phyloP scores from a whole-genome alignment of 2,888 invertebrate genomes.

The Tricholauxania praeusta region DNA sequence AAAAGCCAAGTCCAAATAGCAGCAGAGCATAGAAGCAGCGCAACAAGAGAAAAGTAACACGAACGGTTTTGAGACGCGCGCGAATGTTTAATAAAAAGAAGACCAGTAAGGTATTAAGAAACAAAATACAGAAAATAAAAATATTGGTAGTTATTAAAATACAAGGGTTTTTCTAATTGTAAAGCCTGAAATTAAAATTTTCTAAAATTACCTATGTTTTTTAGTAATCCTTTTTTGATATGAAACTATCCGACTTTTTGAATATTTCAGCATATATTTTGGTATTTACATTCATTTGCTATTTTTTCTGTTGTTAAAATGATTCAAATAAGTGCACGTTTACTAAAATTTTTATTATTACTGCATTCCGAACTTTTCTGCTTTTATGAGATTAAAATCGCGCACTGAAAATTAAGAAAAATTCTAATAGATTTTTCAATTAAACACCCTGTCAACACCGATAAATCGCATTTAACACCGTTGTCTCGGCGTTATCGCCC shows the following conservation, averaged over 20 bases:
- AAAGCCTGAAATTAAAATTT: neutral
- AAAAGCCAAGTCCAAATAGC: slow-evolving; percentile 8
- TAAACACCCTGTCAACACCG: neutral
- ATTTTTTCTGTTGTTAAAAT: too few relatives aligned
- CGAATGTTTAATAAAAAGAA: slow-evolving; percentile 13
- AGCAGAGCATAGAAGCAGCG: slow-evolving; percentile 1
- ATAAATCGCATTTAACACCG: neutral
- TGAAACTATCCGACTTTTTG: slow-evolving; percentile 20
- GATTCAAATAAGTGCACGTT: neutral
- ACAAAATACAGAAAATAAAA: neutral
- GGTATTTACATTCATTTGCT: too few relatives aligned
- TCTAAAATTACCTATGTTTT: slow-evolving; percentile 4
- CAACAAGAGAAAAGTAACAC: neutral
- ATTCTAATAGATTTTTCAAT: neutral
- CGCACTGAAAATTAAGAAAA: neutral
- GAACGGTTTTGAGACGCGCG: slow-evolving; percentile 4
- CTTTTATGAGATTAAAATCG: neutral
- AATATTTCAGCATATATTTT: too few relatives aligned
- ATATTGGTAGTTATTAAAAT: neutral
- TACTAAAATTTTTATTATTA: neutral
- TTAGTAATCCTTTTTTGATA: slow-evolving; percentile 9
- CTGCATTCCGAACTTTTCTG: too few relatives aligned
- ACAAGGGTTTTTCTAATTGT: neutral
- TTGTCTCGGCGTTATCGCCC: neutral
- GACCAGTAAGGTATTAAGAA: neutral